These are phyloP conservation scores for Disparrhopalites patrizii DNA, from an alignment of 2,888 invertebrate species.

Conservation along the genomic window DNA sequence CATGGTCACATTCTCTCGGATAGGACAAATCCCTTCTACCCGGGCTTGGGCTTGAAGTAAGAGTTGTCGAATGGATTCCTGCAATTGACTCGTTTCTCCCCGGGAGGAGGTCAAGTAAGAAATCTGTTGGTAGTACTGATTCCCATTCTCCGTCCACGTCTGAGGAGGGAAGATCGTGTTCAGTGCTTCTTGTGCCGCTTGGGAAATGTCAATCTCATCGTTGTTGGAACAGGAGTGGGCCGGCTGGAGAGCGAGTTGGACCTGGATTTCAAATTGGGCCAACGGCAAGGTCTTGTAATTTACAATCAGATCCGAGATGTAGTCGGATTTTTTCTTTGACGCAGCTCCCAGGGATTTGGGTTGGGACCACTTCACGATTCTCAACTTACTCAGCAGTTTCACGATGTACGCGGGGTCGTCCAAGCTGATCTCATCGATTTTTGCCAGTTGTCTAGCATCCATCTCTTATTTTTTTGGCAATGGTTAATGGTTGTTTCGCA, in stretches of 20 bases:
- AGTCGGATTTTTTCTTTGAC: neutral
- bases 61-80: neutral
- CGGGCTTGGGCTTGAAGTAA: constrained; percentile 9
- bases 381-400: constrained; percentile 5
- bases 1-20: constrained; percentile 12
- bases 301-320: neutral
- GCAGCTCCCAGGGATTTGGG: neutral
- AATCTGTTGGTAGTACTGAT: neutral
- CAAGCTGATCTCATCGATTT: neutral
- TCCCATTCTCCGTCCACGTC: neutral
- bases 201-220: neutral
- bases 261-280: neutral
- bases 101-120: neutral
- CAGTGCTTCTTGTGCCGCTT: neutral
- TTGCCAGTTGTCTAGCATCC: neutral
- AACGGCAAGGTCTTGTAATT: neutral
- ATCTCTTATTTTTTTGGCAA: no score
- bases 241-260: neutral
- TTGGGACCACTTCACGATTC: constrained; percentile 14
- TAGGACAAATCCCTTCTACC: constrained; percentile 11
- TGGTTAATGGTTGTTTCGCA: no score
- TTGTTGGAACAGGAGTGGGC: neutral
- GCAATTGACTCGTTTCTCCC: neutral
- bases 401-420: constrained; percentile 7
- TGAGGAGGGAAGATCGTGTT: constrained; percentile 4